A percentile compares a stretch with the other conserved stretches of the same genome.
phyloP scores from a whole-genome alignment of 2,888 invertebrate species.

The Coelopa pilipes region DNA sequence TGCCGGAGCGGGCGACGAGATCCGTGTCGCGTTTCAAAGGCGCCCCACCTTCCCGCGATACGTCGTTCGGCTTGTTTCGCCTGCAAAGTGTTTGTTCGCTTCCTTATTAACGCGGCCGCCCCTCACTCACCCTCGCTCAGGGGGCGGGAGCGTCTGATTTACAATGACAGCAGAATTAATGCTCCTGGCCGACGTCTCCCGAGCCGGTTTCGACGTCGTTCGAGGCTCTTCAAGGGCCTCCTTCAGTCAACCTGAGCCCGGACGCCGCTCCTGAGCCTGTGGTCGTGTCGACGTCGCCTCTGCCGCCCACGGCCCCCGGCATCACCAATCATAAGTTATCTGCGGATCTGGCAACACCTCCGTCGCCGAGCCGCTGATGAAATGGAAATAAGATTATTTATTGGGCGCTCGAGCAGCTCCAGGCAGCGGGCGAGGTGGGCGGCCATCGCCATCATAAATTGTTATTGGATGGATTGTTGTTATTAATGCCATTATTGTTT shows the following conservation, averaged over 20 bases:
- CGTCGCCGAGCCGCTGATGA: conserved; percentile 14
- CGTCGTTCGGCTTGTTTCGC: background rate
- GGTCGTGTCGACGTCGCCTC: background rate
- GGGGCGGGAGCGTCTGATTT: conserved; percentile 33
- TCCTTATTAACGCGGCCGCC: background rate
- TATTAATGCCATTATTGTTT: conserved; percentile 3
- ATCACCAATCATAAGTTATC: conserved; percentile 25
- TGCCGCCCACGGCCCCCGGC: background rate
- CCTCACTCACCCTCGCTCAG: background rate
- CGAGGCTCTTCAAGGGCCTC: background rate
- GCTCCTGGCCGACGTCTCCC: conserved; percentile 26
- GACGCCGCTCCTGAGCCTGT: no score
- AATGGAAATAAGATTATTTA: conserved; percentile 36
- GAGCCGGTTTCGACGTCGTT: conserved; percentile 4
- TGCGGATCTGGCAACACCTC: background rate
- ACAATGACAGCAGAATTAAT: conserved; percentile 39
- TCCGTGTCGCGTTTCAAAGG: no score
- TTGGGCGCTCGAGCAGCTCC: conserved; percentile 22
- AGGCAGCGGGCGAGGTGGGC: background rate
- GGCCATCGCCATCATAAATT: conserved; percentile 25
- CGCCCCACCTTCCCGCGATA: no score
- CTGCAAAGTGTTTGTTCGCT: no score
- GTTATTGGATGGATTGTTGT: conserved; percentile 28
- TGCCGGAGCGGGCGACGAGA: no score
- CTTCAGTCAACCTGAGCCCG: background rate